phyloP scores from a whole-genome alignment of 2,113 vertebrate genomes.

The human (Homo sapiens) region DNA sequence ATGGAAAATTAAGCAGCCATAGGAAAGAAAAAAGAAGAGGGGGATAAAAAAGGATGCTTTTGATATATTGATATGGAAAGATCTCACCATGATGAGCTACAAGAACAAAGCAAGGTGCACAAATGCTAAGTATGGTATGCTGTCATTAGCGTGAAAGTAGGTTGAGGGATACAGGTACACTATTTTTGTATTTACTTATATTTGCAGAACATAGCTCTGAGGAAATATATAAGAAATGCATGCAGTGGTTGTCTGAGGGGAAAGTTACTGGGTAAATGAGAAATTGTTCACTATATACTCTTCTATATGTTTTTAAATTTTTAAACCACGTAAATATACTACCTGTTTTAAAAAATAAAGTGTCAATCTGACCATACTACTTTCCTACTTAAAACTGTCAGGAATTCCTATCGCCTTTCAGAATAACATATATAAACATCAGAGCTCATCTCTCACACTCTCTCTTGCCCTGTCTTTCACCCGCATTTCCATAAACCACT shows the following conservation, averaged over 20 bases:
- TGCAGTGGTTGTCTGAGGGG: background rate
- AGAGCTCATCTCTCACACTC: background rate
- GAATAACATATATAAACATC: background rate
- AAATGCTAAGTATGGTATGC: background rate
- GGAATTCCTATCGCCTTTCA: background rate
- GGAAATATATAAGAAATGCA: background rate
- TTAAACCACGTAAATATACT: background rate
- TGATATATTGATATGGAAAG: background rate
- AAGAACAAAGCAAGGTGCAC: background rate
- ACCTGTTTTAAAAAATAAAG: background rate
- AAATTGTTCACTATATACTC: background rate
- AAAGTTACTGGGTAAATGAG: background rate
- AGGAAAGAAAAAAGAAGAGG: background rate
- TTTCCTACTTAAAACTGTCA: background rate
- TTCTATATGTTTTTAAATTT: background rate
- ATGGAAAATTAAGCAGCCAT: background rate
- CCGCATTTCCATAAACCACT: background rate
- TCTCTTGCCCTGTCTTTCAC: background rate
- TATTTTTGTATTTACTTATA: background rate
- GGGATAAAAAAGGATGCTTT: background rate
- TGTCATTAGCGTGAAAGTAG: background rate
- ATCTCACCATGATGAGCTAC: background rate
- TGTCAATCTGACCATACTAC: background rate
- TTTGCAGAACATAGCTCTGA: background rate
- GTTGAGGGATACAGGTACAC: accelerated